Evolutionary conservation across 2,888 invertebrate species (phyloP).

Genomic region (Cyclophora albipunctata): DNA sequence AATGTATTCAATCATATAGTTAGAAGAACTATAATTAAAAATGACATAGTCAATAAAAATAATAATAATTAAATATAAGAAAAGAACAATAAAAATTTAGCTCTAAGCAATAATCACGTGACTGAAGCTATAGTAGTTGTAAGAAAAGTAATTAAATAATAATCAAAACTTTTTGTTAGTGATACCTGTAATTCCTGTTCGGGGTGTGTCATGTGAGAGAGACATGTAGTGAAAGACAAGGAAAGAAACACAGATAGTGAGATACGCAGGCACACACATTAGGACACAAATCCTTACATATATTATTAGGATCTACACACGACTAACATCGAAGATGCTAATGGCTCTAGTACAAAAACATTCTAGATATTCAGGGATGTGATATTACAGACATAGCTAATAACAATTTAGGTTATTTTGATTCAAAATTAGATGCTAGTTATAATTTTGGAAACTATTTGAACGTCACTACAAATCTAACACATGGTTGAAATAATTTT

Average conservation of each 20-base stretch:
- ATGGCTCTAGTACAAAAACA: background rate
- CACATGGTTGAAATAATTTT: too few species aligned
- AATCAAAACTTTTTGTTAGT: slow-evolving; percentile 35
- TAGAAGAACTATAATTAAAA: background rate
- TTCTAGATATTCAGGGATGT: too few species aligned
- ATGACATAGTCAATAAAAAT: background rate
- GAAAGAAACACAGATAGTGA: slow-evolving; percentile 73
- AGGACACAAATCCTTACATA: slow-evolving; percentile 22
- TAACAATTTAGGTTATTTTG: too few species aligned
- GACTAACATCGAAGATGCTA: slow-evolving; percentile 12
- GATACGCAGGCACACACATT: slow-evolving; percentile 67
- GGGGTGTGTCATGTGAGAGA: slow-evolving; percentile 59
- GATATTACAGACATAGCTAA: too few species aligned
- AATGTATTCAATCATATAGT: too few species aligned
- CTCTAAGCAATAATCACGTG: slow-evolving; percentile 56
- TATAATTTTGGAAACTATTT: too few species aligned
- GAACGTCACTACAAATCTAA: too few species aligned
- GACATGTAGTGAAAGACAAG: slow-evolving; percentile 70
- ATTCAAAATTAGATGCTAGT: too few species aligned
- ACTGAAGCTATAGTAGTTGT: slow-evolving; percentile 50
- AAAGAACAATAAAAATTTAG: slow-evolving; percentile 1
- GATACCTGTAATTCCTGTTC: slow-evolving; percentile 74
- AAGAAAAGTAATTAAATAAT: slow-evolving; percentile 33
- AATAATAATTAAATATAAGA: background rate
- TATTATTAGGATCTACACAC: slow-evolving; percentile 13